Conservation (phyloP, 2,113 vertebrate species). For the Limnothrissa miodon region DNA sequence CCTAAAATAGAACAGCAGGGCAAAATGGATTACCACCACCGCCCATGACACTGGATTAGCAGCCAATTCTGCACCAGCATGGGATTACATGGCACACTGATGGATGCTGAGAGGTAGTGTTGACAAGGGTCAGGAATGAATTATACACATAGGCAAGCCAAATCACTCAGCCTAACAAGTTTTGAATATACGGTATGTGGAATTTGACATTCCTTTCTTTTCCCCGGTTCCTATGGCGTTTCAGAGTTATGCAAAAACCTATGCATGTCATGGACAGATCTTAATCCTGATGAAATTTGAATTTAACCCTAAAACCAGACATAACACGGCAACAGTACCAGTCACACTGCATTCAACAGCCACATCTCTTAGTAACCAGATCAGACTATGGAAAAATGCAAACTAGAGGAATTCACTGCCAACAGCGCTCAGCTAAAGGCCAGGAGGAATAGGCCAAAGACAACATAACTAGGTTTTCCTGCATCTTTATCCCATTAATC, state of each 20-base stretch:
- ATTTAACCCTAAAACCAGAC: too few relatives aligned
- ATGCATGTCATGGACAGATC: background rate
- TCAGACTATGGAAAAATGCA: background rate
- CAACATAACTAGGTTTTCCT: constrained; percentile 46
- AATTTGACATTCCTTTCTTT: background rate
- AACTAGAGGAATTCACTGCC: background rate
- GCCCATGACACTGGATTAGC: constrained; percentile 64
- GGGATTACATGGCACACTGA: constrained; percentile 25
- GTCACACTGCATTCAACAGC: background rate
- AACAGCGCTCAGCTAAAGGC: background rate
- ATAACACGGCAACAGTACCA: background rate
- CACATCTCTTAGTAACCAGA: background rate
- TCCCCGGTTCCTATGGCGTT: background rate
- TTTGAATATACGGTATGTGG: background rate
- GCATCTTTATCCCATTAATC: constrained; percentile 47
- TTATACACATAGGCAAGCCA: background rate
- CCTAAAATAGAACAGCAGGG: constrained; percentile 71
- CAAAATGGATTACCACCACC: constrained; percentile 65
- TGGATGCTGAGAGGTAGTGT: background rate
- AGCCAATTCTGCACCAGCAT: constrained; percentile 39
- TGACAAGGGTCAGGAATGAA: background rate
- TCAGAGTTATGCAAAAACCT: background rate
- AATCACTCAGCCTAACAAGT: background rate
- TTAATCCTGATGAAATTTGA: too few relatives aligned
- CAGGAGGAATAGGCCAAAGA: background rate